A percentile compares a stretch with the other conserved stretches of the same genome.
phyloP scores from a whole-genome alignment of 37 sponge, comb jelly and placozoan genomes.

The Theonella swinhoei region DNA sequence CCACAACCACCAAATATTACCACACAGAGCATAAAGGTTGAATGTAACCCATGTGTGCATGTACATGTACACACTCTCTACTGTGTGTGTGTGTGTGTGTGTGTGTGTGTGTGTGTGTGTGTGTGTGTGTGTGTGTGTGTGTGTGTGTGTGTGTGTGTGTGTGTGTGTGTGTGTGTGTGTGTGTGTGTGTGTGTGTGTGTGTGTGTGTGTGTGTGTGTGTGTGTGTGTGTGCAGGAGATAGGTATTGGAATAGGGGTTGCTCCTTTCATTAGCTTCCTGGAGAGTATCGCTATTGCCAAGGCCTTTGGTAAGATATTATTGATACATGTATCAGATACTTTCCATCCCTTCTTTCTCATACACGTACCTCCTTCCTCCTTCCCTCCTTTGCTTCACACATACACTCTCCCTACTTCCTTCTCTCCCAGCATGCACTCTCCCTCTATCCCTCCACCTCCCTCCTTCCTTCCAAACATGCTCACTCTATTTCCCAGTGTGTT shows the following conservation, averaged over 20 bases:
- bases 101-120: not conserved
- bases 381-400: not conserved
- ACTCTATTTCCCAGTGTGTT: too few relatives aligned
- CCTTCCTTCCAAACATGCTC: not conserved
- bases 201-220: conserved; percentile 3
- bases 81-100: not conserved
- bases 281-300: conserved; percentile 95
- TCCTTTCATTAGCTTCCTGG: conserved; percentile 91
- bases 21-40: not conserved
- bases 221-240: conserved; percentile 40
- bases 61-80: not conserved
- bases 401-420: too few relatives aligned
- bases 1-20: conserved; percentile 10
- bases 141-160: not conserved
- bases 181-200: not conserved
- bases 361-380: not conserved
- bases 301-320: conserved; percentile 76
- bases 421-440: not conserved
- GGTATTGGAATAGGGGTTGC: conserved; percentile 71
- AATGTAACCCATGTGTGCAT: too few relatives aligned
- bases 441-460: not conserved
- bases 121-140: too few relatives aligned
- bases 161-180: too few relatives aligned
- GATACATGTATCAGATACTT: not conserved
- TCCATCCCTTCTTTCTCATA: not conserved